These are phyloP conservation scores for Zaprionus gabonicus DNA, from an alignment of 1,140 invertebrate genomes.

Conservation along the genomic window DNA sequence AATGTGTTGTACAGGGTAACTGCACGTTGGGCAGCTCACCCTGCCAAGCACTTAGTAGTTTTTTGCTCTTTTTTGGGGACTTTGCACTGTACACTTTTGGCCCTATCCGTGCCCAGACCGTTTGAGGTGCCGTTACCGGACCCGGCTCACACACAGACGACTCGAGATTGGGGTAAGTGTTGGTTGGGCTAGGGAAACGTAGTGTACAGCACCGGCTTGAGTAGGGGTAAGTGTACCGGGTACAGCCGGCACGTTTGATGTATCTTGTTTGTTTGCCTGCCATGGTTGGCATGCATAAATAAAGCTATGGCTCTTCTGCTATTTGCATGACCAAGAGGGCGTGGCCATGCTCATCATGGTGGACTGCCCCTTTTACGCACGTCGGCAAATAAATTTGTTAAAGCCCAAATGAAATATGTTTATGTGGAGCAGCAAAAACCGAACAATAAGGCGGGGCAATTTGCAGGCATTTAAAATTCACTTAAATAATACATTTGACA, in stretches of 20 bases:
- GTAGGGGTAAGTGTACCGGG: not conserved
- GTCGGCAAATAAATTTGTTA: slow-evolving; percentile 76
- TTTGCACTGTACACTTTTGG: slow-evolving; percentile 29
- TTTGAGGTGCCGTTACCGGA: slow-evolving; percentile 35
- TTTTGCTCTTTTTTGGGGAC: slow-evolving; percentile 35
- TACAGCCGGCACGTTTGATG: slow-evolving; percentile 53
- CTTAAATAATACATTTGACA: slow-evolving; percentile 73
- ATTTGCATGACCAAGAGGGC: slow-evolving; percentile 54
- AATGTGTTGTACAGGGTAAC: too few relatives aligned
- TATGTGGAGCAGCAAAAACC: slow-evolving; percentile 48
- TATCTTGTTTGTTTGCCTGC: slow-evolving; percentile 52
- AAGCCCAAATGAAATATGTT: slow-evolving; percentile 70
- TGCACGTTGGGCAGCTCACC: not conserved
- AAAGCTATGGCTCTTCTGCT: slow-evolving; percentile 45
- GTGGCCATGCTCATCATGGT: slow-evolving; percentile 28
- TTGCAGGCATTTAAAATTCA: slow-evolving; percentile 71
- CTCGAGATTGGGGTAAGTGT: not conserved
- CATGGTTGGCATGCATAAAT: slow-evolving; percentile 57
- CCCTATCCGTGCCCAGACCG: slow-evolving; percentile 4
- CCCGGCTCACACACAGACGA: slow-evolving; percentile 14
- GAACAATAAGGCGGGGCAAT: slow-evolving; percentile 46
- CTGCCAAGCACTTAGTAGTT: not conserved
- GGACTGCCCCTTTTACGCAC: slow-evolving; percentile 43
- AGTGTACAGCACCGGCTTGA: not conserved
- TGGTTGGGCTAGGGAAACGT: not conserved